Evolutionary conservation across 1,140 invertebrate species (phyloP).

Genomic region (Anastrepha obliqua): DNA sequence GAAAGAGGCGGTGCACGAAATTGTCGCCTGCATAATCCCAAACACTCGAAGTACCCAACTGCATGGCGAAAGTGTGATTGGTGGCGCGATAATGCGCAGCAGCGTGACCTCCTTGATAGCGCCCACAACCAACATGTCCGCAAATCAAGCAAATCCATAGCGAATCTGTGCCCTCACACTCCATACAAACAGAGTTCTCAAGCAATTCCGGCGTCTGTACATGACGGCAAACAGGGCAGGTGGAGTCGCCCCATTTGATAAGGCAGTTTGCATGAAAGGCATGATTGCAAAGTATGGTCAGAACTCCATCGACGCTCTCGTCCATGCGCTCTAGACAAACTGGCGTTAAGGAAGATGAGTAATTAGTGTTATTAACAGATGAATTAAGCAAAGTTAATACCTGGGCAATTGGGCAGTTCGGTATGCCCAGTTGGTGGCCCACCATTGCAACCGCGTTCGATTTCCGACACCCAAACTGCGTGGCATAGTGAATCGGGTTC

Average conservation of each 20-base stretch:
- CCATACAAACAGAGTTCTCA: conserved; percentile 88
- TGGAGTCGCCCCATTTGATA: conserved; percentile 96
- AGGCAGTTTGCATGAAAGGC: conserved; percentile 97
- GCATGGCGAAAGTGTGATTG: conserved; percentile 97
- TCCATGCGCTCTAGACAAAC: conserved; percentile 94
- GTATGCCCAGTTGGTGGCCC: conserved; percentile 86
- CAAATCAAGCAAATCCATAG: conserved; percentile 99
- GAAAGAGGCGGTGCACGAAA: conserved; percentile 96
- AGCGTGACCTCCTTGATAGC: conserved; percentile 81
- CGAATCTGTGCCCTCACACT: conserved; percentile 86
- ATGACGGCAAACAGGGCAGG: conserved; percentile 87
- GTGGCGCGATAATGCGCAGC: conserved; percentile 94
- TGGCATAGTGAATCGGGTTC: conserved; percentile 93
- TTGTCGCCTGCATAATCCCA: conserved; percentile 93
- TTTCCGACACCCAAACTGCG: conserved; percentile 94
- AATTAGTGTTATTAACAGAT: neutral
- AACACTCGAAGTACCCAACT: conserved; percentile 95
- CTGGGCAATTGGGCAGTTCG: conserved; percentile 98
- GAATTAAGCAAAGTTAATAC: conserved; percentile 27
- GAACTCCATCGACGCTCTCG: conserved; percentile 96
- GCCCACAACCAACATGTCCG: conserved; percentile 97
- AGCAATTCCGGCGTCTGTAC: conserved; percentile 94
- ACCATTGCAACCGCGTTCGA: conserved; percentile 88
- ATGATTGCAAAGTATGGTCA: conserved; percentile 99
- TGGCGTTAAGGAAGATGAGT: conserved; percentile 24